phyloP scores from a whole-genome alignment of 2,797 vertebrate species.

The Distichodus sexfasciatus region DNA sequence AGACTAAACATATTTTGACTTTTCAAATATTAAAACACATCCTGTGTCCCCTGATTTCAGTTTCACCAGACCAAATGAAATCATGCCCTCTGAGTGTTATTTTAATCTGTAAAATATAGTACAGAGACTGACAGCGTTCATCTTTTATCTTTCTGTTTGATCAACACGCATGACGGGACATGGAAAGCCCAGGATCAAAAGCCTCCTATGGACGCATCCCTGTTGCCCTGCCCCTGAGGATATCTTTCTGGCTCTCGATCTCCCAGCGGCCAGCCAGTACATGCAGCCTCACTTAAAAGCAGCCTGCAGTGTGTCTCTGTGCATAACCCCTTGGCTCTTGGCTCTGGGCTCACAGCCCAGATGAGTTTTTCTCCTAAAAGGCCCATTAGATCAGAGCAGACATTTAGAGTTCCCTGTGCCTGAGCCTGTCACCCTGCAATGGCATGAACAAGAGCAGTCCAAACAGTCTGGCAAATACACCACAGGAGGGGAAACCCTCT shows the following conservation, averaged over 20 bases:
- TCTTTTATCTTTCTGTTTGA: constrained; percentile 4
- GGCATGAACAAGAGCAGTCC: constrained; percentile 26
- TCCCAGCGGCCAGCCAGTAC: background rate
- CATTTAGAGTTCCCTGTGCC: constrained; percentile 35
- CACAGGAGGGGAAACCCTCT: constrained; percentile 3
- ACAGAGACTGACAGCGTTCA: background rate
- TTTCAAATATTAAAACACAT: background rate
- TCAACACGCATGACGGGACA: background rate
- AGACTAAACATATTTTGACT: no score
- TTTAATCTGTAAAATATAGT: background rate
- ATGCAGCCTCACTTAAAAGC: background rate
- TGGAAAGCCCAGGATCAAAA: background rate
- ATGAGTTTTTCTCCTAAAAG: constrained; percentile 49
- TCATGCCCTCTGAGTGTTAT: background rate
- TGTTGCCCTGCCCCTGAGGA: background rate
- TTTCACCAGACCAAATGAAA: background rate
- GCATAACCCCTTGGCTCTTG: constrained; percentile 12
- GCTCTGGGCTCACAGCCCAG: constrained; percentile 43
- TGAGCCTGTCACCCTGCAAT: constrained; percentile 41
- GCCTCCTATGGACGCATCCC: background rate
- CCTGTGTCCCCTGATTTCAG: background rate
- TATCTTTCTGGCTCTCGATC: background rate
- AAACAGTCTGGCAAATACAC: constrained; percentile 25
- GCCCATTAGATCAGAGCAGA: constrained; percentile 55
- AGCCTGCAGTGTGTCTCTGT: constrained; percentile 6